phyloP scores from a whole-genome alignment of 2,113 vertebrate genomes.

The Serinus canaria region DNA sequence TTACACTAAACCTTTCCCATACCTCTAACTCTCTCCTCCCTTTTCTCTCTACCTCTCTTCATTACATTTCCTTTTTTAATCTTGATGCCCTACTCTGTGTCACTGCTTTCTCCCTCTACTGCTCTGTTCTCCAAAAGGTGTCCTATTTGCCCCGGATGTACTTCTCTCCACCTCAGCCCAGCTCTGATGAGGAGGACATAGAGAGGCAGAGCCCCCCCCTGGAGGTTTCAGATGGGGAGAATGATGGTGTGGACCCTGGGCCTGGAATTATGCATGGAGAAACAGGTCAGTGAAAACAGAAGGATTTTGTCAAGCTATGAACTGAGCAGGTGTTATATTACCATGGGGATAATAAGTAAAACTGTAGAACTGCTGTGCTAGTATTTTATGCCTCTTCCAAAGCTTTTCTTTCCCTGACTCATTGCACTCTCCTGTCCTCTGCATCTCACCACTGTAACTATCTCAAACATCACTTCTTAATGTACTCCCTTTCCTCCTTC shows the following conservation, averaged over 20 bases:
- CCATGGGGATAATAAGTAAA: neutral
- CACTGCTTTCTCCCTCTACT: neutral
- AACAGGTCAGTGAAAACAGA: constrained; percentile 74
- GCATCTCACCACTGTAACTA: neutral
- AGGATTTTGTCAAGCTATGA: neutral
- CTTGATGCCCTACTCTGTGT: neutral
- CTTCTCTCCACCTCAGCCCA: constrained; percentile 81
- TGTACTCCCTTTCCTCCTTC: neutral
- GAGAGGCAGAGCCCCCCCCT: constrained; percentile 87
- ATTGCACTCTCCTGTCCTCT: neutral
- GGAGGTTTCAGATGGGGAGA: constrained; percentile 95
- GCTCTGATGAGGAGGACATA: constrained; percentile 92
- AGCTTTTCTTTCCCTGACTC: neutral
- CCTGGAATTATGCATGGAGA: constrained; percentile 83
- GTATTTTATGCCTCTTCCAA: neutral
- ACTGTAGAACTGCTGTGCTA: neutral
- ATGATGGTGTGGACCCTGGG: constrained; percentile 80
- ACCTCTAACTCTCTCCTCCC: neutral
- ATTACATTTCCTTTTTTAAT: neutral
- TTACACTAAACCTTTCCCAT: neutral
- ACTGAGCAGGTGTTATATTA: neutral
- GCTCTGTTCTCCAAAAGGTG: constrained; percentile 56
- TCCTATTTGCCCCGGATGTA: constrained; percentile 79
- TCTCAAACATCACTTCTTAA: neutral
- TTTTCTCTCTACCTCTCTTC: neutral